Percentiles rank a stretch among this genome's conserved stretches.
Evolutionary conservation across 2,113 vertebrate genomes (phyloP).

Genomic region (Siphamia tubifer): DNA sequence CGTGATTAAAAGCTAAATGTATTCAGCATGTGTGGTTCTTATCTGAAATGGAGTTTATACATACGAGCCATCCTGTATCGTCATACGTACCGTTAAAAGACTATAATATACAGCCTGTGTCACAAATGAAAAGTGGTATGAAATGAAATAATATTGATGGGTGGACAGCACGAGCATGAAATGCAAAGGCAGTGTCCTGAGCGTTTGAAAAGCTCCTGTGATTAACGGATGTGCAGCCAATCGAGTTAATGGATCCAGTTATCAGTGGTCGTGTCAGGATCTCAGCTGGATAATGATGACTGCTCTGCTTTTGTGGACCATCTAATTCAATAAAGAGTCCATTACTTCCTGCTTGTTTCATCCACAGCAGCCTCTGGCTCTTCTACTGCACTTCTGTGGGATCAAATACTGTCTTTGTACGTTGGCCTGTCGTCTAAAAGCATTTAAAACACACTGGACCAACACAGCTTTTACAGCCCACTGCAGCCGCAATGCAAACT

Average conservation of each 20-base stretch:
- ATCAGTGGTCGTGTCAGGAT: conserved; percentile 41
- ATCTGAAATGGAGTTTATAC: no score
- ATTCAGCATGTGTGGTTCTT: no score
- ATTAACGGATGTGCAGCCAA: conserved; percentile 16
- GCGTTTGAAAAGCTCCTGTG: background rate
- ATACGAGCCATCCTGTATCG: no score
- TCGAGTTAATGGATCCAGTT: conserved; percentile 49
- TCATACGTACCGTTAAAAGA: no score
- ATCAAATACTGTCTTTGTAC: background rate
- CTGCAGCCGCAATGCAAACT: no score
- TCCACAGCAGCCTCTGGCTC: conserved; percentile 36
- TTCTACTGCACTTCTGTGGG: background rate
- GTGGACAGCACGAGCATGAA: background rate
- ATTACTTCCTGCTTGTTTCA: conserved; percentile 69
- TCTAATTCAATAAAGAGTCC: conserved; percentile 72
- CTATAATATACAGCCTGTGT: no score
- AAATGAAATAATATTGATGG: no score
- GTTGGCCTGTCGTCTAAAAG: background rate
- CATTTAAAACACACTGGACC: no score
- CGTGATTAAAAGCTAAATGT: no score
- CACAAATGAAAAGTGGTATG: no score
- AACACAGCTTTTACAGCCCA: no score
- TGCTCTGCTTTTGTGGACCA: conserved; percentile 53
- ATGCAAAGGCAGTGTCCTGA: background rate
- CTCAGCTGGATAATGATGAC: conserved; percentile 54